Evolutionary conservation across 2,888 invertebrate genomes (phyloP).

Genomic region (Laothoe populi): DNA sequence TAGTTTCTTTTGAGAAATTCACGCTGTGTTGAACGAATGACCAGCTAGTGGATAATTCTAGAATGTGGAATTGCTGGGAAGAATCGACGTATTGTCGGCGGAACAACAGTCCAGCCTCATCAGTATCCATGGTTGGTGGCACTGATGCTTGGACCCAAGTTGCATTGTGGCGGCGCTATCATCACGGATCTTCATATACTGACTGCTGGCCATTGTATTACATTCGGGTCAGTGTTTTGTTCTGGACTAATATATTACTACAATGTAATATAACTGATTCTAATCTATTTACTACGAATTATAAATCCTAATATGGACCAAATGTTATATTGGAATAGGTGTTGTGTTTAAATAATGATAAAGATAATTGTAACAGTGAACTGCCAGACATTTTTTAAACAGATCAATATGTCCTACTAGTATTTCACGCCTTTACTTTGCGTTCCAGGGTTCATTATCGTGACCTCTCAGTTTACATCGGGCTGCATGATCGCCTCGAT

Average conservation of each 20-base stretch:
- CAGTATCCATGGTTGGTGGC: constrained; percentile 85
- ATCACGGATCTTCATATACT: constrained; percentile 83
- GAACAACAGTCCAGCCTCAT: constrained; percentile 75
- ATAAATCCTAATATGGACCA: too few species aligned
- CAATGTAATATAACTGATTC: too few species aligned
- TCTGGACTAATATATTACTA: too few species aligned
- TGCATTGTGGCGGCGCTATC: constrained; percentile 85
- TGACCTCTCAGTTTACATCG: constrained; percentile 73
- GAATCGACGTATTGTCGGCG: constrained; percentile 83
- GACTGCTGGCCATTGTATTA: constrained; percentile 85
- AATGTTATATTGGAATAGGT: too few species aligned
- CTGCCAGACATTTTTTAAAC: too few species aligned
- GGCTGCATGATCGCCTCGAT: constrained; percentile 80
- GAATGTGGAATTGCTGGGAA: constrained; percentile 73
- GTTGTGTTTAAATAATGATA: too few species aligned
- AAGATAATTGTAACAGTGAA: too few species aligned
- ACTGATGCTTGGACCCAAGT: constrained; percentile 70
- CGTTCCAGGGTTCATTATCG: constrained; percentile 63
- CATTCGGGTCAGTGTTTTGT: constrained; percentile 72
- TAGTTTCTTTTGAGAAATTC: background rate
- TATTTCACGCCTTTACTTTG: too few species aligned
- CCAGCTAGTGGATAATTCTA: constrained; percentile 37
- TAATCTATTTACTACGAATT: too few species aligned
- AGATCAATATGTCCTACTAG: too few species aligned
- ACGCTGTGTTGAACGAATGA: background rate